Percentiles rank a stretch among this genome's conserved stretches.
Conservation (phyloP, 2,113 vertebrate genomes). For the Diphyllodes magnificus region DNA sequence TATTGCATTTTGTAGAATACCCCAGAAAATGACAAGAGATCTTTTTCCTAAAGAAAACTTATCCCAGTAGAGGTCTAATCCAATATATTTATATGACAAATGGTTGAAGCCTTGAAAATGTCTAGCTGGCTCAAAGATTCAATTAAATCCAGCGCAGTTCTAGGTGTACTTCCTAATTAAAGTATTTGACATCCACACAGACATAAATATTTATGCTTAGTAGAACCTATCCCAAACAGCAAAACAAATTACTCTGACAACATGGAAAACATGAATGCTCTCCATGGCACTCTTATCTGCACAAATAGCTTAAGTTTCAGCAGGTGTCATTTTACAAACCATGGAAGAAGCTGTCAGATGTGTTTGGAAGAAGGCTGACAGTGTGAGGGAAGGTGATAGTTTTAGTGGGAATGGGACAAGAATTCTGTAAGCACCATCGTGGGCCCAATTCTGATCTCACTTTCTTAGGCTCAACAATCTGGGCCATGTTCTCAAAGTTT, state of each 20-base stretch:
- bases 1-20: neutral
- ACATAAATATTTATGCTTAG: constrained; percentile 72
- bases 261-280: neutral
- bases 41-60: neutral
- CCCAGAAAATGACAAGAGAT: neutral
- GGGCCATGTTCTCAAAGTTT: neutral
- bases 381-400: neutral
- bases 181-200: constrained; percentile 52
- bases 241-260: constrained; percentile 64
- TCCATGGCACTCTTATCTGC: constrained; percentile 55
- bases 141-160: constrained; percentile 57
- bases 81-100: neutral
- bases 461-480: neutral
- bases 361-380: constrained; percentile 3
- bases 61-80: neutral
- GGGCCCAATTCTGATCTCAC: neutral
- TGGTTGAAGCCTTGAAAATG: constrained; percentile 6
- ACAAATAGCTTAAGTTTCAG: constrained; percentile 44
- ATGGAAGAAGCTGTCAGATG: constrained; percentile 28
- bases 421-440: neutral
- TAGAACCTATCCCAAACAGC: constrained; percentile 54
- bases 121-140: constrained; percentile 47
- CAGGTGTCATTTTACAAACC: constrained; percentile 16
- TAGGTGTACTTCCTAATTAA: constrained; percentile 58
- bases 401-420: neutral